Evolutionary conservation across 2,113 vertebrate genomes (phyloP).

Genomic region (Nipponia nippon): DNA sequence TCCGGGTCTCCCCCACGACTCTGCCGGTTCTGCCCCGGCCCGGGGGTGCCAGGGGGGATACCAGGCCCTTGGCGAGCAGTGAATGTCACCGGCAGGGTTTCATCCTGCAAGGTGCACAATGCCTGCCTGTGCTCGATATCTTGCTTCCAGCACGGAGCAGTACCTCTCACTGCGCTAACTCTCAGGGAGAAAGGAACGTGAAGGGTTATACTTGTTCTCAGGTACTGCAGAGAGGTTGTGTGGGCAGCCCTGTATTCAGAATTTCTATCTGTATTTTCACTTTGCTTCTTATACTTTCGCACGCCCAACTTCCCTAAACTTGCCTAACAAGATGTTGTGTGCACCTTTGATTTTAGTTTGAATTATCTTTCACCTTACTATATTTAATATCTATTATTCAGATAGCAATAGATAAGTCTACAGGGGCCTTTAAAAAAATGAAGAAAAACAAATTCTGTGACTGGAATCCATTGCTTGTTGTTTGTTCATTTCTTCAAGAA

Average conservation of each 20-base stretch:
- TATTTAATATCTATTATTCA: not conserved
- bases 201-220: not conserved
- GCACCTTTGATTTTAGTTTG: not conserved
- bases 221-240: not conserved
- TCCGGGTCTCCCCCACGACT: not conserved
- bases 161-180: not conserved
- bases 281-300: not conserved
- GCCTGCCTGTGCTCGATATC: not conserved
- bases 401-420: not conserved
- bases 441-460: not conserved
- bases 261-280: not conserved
- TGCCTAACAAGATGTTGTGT: not conserved
- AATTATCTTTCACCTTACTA: not conserved
- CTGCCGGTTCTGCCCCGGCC: not conserved
- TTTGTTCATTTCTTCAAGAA: not conserved
- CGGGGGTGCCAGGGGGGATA: not conserved
- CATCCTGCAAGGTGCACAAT: not conserved
- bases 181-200: too few relatives aligned
- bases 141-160: not conserved
- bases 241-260: not conserved
- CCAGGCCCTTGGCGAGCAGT: not conserved
- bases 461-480: not conserved
- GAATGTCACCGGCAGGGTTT: not conserved
- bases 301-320: not conserved
- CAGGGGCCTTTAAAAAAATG: not conserved